These are phyloP conservation scores for Parotia lawesii DNA, from an alignment of 2,113 vertebrate species.

Conservation along the genomic window DNA sequence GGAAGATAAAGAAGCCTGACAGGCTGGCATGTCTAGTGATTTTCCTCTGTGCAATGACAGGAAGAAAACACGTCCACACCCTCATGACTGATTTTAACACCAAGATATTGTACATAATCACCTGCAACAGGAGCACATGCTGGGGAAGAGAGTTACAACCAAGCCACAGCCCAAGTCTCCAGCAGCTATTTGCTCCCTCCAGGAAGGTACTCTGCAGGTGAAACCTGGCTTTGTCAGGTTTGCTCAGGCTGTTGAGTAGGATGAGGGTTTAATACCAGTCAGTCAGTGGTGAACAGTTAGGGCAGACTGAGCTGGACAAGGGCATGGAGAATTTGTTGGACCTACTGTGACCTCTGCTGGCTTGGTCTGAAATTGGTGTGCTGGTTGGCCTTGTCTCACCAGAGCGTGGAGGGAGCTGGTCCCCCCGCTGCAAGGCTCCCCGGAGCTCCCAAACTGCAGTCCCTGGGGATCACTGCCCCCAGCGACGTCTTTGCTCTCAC, in stretches of 20 bases:
- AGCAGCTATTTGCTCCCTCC: background rate
- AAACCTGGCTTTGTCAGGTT: background rate
- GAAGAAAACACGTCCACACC: slow-evolving; percentile 6
- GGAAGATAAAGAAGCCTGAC: background rate
- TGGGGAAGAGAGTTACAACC: background rate
- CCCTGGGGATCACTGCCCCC: background rate
- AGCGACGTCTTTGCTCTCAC: background rate
- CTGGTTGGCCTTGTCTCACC: background rate
- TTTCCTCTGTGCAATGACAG: background rate
- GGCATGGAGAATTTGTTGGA: slow-evolving; percentile 20
- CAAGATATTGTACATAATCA: background rate
- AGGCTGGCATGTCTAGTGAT: background rate
- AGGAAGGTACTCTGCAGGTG: background rate
- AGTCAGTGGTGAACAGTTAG: background rate
- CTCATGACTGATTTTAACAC: slow-evolving; percentile 14
- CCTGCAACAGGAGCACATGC: background rate
- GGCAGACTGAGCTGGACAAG: background rate
- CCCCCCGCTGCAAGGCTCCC: background rate
- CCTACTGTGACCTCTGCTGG: slow-evolving; percentile 69
- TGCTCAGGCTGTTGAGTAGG: background rate
- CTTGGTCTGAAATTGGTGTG: slow-evolving; percentile 42
- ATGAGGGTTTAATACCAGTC: background rate
- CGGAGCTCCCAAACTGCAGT: background rate
- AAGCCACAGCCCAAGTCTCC: background rate
- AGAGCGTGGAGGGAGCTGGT: background rate